Evolutionary conservation across 2,888 invertebrate genomes (phyloP), one percentile per base, ranked within the genome.

Genomic region (Phanerotoma sp.): DNA sequence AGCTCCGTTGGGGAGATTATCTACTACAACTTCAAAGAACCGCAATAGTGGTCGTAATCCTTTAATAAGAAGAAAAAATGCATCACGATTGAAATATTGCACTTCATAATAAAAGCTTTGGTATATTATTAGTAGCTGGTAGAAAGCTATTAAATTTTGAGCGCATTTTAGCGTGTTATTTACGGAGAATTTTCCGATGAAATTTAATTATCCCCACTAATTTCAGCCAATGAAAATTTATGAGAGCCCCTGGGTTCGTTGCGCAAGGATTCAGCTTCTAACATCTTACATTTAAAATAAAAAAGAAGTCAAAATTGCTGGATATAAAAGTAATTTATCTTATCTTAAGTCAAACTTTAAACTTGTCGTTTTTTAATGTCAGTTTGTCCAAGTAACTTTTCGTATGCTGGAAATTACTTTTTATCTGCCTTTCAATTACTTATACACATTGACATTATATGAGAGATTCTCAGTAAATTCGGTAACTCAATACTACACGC

Each of bases 141-240:
- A 16, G 15, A 33, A n/a, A 15, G 37, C 37, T 33, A 51, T 40
- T 41, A 50, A 40, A 50, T 46, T 53, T 41, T 37, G 28, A 35
- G 38, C 5, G 32, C 37, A 30, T 28, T 15, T 22, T 21, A 13
- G 25, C 25, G 16, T 25, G 21, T 47, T 50, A 46, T 49, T 56
- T 49, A 28, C 46, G 28, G 11, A 38, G 48, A 46, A 54, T 30
- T 51, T 45, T 32, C 33, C 42, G 21, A 55, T 55, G 28, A 59
- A 61, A 58, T 62, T 60, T 53, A 47, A 58, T 58, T 51, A 57
- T 41, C 28, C 25, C 18, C 35, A 33, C 28, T 58, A 52, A 56
- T 61, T 56, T 51, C 11, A 42, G 42, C 54, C 35, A 40, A 56
- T 54, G 54, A 51, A 51, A 57, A 54, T 57, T 42, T 35, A 51